These are phyloP conservation scores for Drosophila meridiana DNA, from an alignment of 2,888 invertebrate species.

Conservation along the genomic window DNA sequence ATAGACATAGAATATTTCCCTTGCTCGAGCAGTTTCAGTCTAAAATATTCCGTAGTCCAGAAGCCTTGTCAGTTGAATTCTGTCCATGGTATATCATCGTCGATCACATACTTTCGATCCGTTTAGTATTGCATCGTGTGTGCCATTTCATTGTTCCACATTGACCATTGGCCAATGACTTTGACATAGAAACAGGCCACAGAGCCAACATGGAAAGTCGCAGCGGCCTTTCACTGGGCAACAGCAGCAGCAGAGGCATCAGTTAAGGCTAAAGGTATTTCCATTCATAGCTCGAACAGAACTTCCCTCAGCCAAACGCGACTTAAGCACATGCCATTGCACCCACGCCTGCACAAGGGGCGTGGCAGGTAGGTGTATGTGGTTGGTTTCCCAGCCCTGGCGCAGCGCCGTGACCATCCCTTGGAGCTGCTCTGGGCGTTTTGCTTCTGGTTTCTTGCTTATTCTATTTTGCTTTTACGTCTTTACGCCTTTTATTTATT, in stretches of 20 bases:
- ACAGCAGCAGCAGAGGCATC: not conserved
- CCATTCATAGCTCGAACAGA: constrained; percentile 13
- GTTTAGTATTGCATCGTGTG: constrained; percentile 47
- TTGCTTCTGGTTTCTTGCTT: constrained; percentile 12
- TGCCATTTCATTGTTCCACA: constrained; percentile 65
- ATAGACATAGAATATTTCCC: not conserved
- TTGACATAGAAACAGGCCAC: constrained; percentile 67
- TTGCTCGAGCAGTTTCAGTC: not conserved
- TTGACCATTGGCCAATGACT: constrained; percentile 71
- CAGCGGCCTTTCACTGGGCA: constrained; percentile 63
- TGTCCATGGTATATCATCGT: not conserved
- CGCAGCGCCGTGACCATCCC: constrained; percentile 20
- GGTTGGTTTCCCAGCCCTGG: constrained; percentile 4
- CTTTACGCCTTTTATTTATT: constrained; percentile 61
- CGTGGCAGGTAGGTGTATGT: not conserved
- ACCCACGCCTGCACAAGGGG: constrained; percentile 9
- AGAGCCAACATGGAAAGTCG: constrained; percentile 37
- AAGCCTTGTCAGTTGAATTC: not conserved
- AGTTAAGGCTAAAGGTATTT: constrained; percentile 37
- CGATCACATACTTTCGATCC: not conserved
- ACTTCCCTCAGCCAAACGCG: not conserved
- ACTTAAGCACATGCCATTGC: constrained; percentile 46
- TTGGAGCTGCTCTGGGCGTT: constrained; percentile 26
- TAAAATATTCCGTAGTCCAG: not conserved
- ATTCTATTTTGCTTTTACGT: constrained; percentile 33